A percentile compares a stretch with the other conserved stretches of the same genome.
Conservation (phyloP, 2,888 invertebrate species). For the Baronia brevicornis region DNA sequence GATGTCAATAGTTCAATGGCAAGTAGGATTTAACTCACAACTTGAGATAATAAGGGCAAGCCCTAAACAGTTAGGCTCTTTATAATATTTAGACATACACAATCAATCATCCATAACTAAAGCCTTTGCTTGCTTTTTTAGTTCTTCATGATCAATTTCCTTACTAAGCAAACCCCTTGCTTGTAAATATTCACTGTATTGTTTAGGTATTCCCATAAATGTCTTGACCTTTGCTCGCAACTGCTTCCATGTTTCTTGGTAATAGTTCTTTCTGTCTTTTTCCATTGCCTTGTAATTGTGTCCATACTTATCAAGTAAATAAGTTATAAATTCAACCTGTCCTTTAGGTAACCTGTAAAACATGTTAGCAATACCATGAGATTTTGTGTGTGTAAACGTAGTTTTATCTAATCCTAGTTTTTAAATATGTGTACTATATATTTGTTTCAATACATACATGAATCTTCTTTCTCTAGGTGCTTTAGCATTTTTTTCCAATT, state of each 20-base stretch:
- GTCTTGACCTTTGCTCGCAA: conserved; percentile 86
- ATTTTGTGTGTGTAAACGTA: neutral
- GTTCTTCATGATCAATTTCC: conserved; percentile 65
- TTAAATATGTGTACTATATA: neutral
- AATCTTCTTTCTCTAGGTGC: conserved; percentile 81
- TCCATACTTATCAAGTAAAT: conserved; percentile 90
- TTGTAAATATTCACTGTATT: conserved; percentile 81
- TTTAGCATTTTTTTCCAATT: conserved; percentile 84
- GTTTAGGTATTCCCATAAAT: conserved; percentile 89
- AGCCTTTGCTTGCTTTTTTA: conserved; percentile 55
- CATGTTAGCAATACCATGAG: conserved; percentile 2
- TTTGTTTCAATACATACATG: conserved; percentile 51
- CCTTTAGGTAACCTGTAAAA: conserved; percentile 79
- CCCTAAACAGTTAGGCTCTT: no score
- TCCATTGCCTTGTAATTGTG: conserved; percentile 94
- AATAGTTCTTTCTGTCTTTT: conserved; percentile 88
- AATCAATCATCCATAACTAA: conserved; percentile 54
- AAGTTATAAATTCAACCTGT: conserved; percentile 85
- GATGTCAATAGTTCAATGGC: no score
- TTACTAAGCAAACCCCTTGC: conserved; percentile 67
- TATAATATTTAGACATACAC: conserved; percentile 20
- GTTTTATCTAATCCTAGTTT: neutral
- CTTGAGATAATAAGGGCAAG: no score
- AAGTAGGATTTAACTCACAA: no score
- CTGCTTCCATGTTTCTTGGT: conserved; percentile 94